Percentiles rank a stretch among this genome's conserved stretches.
Evolutionary conservation across 1,140 invertebrate species (phyloP).

Genomic region (Asobara japonica): DNA sequence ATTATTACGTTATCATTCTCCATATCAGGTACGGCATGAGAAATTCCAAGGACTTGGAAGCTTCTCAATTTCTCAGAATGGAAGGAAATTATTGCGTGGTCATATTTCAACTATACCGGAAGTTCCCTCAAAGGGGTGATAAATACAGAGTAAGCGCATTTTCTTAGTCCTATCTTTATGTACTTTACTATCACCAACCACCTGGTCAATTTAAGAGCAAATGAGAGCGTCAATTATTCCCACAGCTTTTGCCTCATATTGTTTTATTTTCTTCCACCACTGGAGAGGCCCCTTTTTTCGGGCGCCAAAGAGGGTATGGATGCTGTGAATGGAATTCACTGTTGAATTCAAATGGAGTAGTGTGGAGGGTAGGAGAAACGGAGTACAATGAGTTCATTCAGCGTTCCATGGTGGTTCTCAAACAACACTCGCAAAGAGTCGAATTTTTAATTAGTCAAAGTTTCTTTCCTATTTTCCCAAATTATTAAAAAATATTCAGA

Average conservation of each 20-base stretch:
- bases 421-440: neutral
- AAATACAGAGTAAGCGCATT: neutral
- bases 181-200: neutral
- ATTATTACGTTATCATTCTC: too few relatives aligned
- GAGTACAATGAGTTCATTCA: slow-evolving; percentile 55
- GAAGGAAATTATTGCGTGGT: neutral
- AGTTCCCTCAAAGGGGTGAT: neutral
- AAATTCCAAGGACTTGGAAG: too few relatives aligned
- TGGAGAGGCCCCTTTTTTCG: slow-evolving; percentile 1
- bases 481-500: neutral
- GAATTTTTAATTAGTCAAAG: neutral
- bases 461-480: neutral
- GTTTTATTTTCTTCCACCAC: neutral
- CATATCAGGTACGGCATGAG: too few relatives aligned
- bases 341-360: slow-evolving; percentile 52
- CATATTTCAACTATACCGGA: neutral
- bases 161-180: neutral
- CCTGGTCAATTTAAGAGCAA: neutral
- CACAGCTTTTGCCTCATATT: neutral
- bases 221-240: neutral
- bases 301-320: neutral
- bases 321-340: slow-evolving; percentile 49
- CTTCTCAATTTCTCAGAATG: too few relatives aligned
- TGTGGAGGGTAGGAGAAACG: slow-evolving; percentile 35
- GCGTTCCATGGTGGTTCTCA: neutral